These are phyloP conservation scores for Sphyrna mokarran DNA, from an alignment of 2,113 vertebrate species.

Conservation along the genomic window DNA sequence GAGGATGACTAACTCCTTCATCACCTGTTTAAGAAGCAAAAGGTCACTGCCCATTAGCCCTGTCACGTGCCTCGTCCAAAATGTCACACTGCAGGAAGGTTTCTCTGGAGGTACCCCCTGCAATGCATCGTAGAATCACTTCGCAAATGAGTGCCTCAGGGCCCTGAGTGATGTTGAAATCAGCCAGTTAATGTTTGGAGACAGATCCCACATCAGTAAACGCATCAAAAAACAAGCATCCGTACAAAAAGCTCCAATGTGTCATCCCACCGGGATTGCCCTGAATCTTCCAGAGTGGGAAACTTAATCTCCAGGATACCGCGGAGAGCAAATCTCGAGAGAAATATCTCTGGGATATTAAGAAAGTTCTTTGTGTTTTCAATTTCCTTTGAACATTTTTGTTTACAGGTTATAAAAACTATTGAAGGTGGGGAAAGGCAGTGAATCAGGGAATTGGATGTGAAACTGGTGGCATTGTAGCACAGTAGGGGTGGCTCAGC, in stretches of 20 bases:
- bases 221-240: not conserved
- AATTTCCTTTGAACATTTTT: not conserved
- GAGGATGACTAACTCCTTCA: not conserved
- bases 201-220: not conserved
- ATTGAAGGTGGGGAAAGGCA: not conserved
- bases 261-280: not conserved
- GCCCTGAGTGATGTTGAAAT: not conserved
- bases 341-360: not conserved
- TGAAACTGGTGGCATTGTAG: no score
- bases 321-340: not conserved
- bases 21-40: not conserved
- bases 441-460: no score
- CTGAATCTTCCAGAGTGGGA: not conserved
- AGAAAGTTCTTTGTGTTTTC: not conserved
- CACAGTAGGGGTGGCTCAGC: no score
- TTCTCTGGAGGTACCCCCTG: not conserved
- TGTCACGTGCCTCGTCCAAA: not conserved
- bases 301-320: not conserved
- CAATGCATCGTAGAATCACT: not conserved
- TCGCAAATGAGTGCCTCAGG: not conserved
- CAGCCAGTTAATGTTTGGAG: not conserved
- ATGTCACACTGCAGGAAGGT: not conserved
- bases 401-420: not conserved
- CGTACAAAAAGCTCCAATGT: not conserved
- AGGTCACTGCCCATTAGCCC: not conserved